Evolutionary conservation across 2,888 invertebrate species (phyloP), one percentile per base, ranked within the genome.

Genomic region (Drosophila paracracens): DNA sequence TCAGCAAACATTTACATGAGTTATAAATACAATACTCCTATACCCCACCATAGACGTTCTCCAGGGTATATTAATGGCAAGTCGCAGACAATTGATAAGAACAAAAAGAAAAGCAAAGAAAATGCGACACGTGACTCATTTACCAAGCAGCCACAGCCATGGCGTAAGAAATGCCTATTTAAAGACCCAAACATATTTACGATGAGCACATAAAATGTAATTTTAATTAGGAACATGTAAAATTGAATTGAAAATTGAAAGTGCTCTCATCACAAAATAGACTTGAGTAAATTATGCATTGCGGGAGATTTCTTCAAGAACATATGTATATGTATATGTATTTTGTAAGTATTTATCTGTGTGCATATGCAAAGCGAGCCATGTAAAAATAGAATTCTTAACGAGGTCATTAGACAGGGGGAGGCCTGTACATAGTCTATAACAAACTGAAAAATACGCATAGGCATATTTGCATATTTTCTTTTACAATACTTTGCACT

Each of bases 331-430:
- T 36, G 40, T 40, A 25, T 36, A 27, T 35, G 29, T 46, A 13
- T 38, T 38, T 10, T 67, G 40, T 53, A 21, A 46, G 40, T 46
- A 25, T 66, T n/a, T 65, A 48, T 53, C 40, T 58, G 71, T 50
- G 54, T 59, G 60, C 54, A 80, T 70, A 29, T 88, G 78, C 84
- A 86, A 29, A 60, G 74, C 71, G 70, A 67, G 64, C 63, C 31
- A 61, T 76, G 75, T 82, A 82, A 86, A 90, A 89, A 89, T 89
- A 89, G 85, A 81, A 74, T 70, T 62, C 56, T 74, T 81, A 89
- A 89, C 85, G 89, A 89, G 90, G 89, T 90, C 90, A 85, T 85
- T 85, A 82, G 77, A 87, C 87, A 58, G 69, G 51, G 72, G 74
- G 70, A 62, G 71, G 74, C 63, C 62, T 52, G 62, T 46, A 48